Percentiles rank a stretch among this genome's conserved stretches.
These are phyloP conservation scores for Acrobasis repandana DNA, from an alignment of 2,888 invertebrate species.

Conservation along the genomic window DNA sequence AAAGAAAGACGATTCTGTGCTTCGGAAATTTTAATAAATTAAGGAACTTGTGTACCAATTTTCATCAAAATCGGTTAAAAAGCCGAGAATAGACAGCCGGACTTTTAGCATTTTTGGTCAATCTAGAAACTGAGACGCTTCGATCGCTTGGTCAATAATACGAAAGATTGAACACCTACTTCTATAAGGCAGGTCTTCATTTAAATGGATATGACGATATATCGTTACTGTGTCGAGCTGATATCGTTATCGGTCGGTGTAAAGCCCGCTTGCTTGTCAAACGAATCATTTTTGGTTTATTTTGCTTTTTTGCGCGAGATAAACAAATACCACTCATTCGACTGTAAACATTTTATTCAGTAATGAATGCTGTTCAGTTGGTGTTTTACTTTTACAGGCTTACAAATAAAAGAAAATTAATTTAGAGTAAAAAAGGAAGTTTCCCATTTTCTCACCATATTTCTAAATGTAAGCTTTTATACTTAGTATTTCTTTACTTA, in stretches of 20 bases:
- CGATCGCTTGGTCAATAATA: too few species aligned
- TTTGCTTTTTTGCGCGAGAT: slow-evolving; percentile 9
- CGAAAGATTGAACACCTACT: not conserved
- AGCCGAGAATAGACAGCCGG: too few species aligned
- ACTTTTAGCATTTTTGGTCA: too few species aligned
- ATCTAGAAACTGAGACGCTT: too few species aligned
- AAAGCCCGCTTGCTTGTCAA: slow-evolving; percentile 10
- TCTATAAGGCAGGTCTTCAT: not conserved
- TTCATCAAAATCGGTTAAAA: too few species aligned
- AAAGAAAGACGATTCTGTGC: too few species aligned
- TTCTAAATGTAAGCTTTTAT: too few species aligned
- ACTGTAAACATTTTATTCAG: not conserved
- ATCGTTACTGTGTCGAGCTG: not conserved
- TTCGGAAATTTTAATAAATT: too few species aligned
- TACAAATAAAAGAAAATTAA: not conserved
- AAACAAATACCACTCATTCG: not conserved
- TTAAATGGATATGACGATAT: not conserved
- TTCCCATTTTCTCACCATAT: too few species aligned
- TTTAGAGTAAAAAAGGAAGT: too few species aligned
- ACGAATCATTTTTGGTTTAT: slow-evolving; percentile 7
- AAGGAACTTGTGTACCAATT: too few species aligned
- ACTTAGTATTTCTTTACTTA: too few species aligned
- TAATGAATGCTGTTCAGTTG: not conserved
- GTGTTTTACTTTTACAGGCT: not conserved
- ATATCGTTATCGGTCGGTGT: not conserved